phyloP scores from a whole-genome alignment of 2,113 vertebrate species.

The Cyprinodon brontotheroides region DNA sequence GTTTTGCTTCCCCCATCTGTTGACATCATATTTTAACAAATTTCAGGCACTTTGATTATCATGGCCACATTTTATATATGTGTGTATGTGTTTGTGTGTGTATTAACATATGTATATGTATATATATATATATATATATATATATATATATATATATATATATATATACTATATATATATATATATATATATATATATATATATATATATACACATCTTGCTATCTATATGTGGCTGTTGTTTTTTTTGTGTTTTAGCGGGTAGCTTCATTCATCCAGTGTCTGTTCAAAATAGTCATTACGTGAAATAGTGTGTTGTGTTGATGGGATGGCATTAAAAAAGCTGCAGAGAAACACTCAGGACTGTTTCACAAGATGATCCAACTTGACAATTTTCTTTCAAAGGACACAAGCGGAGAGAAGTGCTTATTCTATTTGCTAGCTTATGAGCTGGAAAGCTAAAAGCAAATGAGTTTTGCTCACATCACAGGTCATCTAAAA shows the following conservation, averaged over 20 bases:
- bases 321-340: slow-evolving; percentile 47
- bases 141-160: no score
- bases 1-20: slow-evolving; percentile 7
- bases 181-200: no score
- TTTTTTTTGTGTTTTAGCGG: neutral
- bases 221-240: neutral
- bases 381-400: slow-evolving; percentile 67
- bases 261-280: slow-evolving; percentile 48
- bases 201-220: neutral
- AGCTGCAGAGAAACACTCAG: slow-evolving; percentile 34
- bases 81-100: no score
- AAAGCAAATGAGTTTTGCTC: slow-evolving; percentile 39
- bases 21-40: slow-evolving; percentile 21
- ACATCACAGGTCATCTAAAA: slow-evolving; percentile 55
- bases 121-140: no score
- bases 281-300: slow-evolving; percentile 34
- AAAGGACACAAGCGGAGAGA: slow-evolving; percentile 54
- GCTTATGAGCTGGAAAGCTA: slow-evolving; percentile 49
- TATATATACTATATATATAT: no score
- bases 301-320: slow-evolving; percentile 55
- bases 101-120: no score
- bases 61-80: neutral
- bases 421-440: slow-evolving; percentile 54
- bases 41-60: slow-evolving; percentile 28
- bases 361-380: slow-evolving; percentile 29